Evolutionary conservation across 2,797 vertebrate genomes (phyloP).

Genomic region (Sciurus vulgaris): DNA sequence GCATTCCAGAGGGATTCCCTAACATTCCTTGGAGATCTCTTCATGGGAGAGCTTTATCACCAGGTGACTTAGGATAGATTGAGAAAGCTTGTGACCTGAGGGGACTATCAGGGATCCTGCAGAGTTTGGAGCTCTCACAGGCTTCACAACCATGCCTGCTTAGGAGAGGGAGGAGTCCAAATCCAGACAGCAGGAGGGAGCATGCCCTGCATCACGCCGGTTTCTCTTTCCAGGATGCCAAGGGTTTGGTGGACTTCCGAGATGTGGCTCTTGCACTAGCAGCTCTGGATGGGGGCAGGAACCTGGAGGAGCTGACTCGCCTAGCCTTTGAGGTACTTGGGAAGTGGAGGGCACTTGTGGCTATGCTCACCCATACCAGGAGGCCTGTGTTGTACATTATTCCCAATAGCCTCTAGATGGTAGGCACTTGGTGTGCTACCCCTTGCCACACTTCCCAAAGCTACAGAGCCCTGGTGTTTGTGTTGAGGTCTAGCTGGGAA

Average conservation of each 20-base stretch:
- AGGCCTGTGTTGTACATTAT: background rate
- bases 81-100: background rate
- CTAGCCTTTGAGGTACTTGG: conserved; percentile 88
- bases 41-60: background rate
- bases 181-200: background rate
- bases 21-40: background rate
- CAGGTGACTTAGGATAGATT: background rate
- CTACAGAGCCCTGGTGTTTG: background rate
- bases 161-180: background rate
- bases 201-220: background rate
- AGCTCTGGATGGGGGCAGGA: conserved; percentile 86
- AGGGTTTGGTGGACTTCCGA: conserved; percentile 89
- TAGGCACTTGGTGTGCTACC: background rate
- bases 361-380: background rate
- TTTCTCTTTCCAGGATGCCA: conserved; percentile 78
- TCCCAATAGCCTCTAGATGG: background rate
- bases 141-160: background rate
- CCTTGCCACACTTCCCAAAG: background rate
- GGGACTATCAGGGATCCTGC: background rate
- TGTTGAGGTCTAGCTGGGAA: background rate
- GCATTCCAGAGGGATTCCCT: conserved; percentile 61
- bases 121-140: background rate
- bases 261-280: conserved; percentile 90
- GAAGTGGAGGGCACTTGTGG: rapidly evolving
- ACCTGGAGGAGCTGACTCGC: conserved; percentile 88